Evolutionary conservation across 2,113 vertebrate species (phyloP).

Genomic region (Anseranas semipalmata): DNA sequence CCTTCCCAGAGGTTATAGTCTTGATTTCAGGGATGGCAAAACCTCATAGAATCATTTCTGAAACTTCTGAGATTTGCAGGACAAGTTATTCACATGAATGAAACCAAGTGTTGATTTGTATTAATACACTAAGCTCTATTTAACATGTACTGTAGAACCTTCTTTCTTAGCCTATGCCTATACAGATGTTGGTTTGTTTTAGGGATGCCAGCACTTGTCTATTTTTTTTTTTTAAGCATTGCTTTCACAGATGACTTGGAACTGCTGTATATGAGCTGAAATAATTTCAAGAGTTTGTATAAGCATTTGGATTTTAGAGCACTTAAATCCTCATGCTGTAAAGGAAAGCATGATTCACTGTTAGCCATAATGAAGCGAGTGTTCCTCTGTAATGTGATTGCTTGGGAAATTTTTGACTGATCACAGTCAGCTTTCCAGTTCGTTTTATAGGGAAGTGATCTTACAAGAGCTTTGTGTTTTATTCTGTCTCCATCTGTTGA

Average conservation of each 20-base stretch:
- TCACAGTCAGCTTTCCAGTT: background rate
- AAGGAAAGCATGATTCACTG: slow-evolving; percentile 3
- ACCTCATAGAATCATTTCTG: background rate
- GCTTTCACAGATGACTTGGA: background rate
- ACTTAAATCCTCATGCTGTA: background rate
- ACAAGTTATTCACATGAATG: background rate
- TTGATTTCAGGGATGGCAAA: background rate
- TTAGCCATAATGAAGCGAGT: slow-evolving; percentile 7
- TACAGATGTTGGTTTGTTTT: background rate
- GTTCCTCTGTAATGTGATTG: slow-evolving; percentile 19
- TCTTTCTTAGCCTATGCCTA: background rate
- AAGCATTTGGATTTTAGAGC: background rate
- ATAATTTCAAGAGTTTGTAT: background rate
- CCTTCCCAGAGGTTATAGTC: background rate
- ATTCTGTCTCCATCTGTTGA: slow-evolving; percentile 58
- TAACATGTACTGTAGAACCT: background rate
- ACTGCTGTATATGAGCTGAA: background rate
- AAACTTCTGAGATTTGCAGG: background rate
- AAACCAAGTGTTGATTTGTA: background rate
- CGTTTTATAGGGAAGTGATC: background rate
- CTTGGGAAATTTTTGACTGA: slow-evolving; percentile 43
- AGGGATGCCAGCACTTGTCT: background rate
- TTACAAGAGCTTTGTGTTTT: slow-evolving; percentile 37
- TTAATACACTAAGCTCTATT: background rate
- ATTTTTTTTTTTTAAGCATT: background rate